Evolutionary conservation across 2,113 vertebrate species (phyloP), one percentile per base, ranked within the genome.

Genomic region (Fregetta grallaria): DNA sequence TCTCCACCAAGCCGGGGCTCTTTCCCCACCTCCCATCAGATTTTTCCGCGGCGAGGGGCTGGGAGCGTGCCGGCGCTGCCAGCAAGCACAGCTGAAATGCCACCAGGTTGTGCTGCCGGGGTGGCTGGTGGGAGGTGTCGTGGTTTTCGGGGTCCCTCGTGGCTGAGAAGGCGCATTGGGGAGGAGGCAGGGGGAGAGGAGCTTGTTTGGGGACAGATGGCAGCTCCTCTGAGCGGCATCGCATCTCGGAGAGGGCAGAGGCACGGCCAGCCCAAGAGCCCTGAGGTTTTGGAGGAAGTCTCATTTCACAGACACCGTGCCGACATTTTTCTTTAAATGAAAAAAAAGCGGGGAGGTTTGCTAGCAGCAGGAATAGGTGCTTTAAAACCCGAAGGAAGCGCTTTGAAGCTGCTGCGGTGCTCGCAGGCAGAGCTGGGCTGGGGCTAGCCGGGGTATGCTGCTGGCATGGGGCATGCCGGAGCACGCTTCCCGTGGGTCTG

Each of bases 401-500:
- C 8, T 15, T 7, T 13, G 65, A 49, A 61, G 70, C 25, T 29
- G 25, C 1, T 9, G 66, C 3, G 63, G 38, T 20, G 53, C 23
- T 65, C 3, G 77, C 47, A 3, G 68, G 63, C 36, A 44, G 77
- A 32, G 90, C 53, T 7, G 82, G 34, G 23, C 29, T 36, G 75
- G 32, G 66, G 20, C 10, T 13, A 16, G 56, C n/a, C 2, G 23
- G 45, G 53, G 23, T 32, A 23, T 1, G 40, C 56, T 11, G 59
- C 30, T 6, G 52, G 62, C 73, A 27, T 2, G 1, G 66, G 66
- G 7, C 7, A 0, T 8, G 22, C 25, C 1, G 1, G 26, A 44
- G 38, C 13, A 3, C 0, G 2, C 23, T 2, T 15, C 40, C 55
- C 4, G 0, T 2, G 47, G 44, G 42, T 17, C 52, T 38, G 5